phyloP scores from a whole-genome alignment of 2,888 invertebrate genomes.

The Zaprionus bogoriensis region DNA sequence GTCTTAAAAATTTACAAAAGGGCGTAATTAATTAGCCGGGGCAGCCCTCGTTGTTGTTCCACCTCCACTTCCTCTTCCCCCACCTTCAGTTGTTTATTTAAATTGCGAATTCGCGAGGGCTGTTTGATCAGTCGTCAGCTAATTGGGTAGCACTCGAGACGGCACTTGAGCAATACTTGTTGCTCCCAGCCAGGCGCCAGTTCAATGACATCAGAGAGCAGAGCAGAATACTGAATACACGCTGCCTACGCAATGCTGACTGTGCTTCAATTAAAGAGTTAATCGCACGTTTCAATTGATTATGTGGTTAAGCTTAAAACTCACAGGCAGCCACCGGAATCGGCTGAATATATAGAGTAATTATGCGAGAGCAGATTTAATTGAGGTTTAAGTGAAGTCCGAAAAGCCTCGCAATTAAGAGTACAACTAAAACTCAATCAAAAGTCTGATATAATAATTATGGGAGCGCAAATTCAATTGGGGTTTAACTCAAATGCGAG shows the following conservation, averaged over 20 bases:
- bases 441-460: not conserved
- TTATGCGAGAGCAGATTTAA: no score
- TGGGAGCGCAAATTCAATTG: not conserved
- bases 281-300: slow-evolving; percentile 1
- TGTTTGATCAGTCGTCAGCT: slow-evolving; percentile 64
- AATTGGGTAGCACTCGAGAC: slow-evolving; percentile 61
- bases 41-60: slow-evolving; percentile 16
- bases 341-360: no score
- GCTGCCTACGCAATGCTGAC: not conserved
- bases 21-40: slow-evolving; percentile 72
- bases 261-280: not conserved
- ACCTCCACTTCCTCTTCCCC: slow-evolving; percentile 21
- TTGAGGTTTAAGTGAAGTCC: no score
- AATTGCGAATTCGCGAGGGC: slow-evolving; percentile 46
- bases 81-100: slow-evolving; percentile 39
- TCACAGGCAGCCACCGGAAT: no score
- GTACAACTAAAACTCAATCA: no score
- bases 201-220: slow-evolving; percentile 40
- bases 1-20: slow-evolving; percentile 72
- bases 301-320: not conserved
- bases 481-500: not conserved
- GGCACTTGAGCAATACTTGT: slow-evolving; percentile 32
- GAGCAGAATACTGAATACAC: not conserved
- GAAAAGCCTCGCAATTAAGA: no score
- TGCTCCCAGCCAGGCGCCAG: slow-evolving; percentile 25